phyloP scores from a whole-genome alignment of 1,140 invertebrate genomes.

The Pristionchus pacificus region DNA sequence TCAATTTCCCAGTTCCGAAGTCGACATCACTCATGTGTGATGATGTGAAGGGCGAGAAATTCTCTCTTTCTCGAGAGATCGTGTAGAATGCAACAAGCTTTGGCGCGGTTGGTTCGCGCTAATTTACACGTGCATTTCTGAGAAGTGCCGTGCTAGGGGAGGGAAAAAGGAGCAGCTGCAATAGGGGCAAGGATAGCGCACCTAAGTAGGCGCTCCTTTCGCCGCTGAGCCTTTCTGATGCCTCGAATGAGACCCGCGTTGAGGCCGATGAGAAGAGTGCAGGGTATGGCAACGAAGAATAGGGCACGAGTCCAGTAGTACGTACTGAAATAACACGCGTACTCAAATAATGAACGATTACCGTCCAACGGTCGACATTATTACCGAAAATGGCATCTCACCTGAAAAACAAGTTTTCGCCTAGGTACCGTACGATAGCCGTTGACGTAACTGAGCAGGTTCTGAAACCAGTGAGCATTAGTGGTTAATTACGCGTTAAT shows the following conservation, averaged over 20 bases:
- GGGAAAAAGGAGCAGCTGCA: no score
- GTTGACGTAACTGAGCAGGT: constrained; percentile 43
- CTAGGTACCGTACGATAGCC: constrained; percentile 39
- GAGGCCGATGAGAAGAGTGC: constrained; percentile 78
- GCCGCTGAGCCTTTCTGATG: constrained; percentile 74
- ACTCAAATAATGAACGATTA: not conserved
- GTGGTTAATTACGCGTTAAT: not conserved
- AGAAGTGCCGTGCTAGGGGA: no score
- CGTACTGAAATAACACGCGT: no score
- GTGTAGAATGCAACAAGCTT: no score
- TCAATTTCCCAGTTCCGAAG: constrained; percentile 8
- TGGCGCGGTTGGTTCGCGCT: no score
- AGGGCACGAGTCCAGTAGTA: constrained; percentile 74
- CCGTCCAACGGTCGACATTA: not conserved
- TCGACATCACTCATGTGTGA: no score
- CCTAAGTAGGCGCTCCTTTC: constrained; percentile 59
- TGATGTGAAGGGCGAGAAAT: no score
- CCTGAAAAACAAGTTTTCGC: constrained; percentile 48
- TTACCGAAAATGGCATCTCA: no score
- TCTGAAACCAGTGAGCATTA: constrained; percentile 27
- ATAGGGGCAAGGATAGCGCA: constrained; percentile 13
- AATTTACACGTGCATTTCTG: no score
- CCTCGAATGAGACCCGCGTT: constrained; percentile 81
- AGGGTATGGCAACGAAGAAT: constrained; percentile 83
- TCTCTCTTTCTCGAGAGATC: no score